phyloP scores from a whole-genome alignment of 2,113 vertebrate species.

The Lontra canadensis region DNA sequence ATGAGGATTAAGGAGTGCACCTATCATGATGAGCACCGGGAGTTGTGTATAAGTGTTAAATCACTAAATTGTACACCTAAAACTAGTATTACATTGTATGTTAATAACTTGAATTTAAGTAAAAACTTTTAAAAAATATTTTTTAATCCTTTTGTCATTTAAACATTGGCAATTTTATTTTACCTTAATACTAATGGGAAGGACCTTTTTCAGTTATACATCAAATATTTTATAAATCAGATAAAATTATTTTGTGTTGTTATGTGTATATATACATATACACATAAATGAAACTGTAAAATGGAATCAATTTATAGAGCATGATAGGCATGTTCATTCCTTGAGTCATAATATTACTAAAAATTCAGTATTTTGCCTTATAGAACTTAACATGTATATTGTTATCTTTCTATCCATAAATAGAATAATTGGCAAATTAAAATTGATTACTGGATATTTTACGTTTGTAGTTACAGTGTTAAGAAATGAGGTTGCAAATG shows the following conservation, averaged over 20 bases:
- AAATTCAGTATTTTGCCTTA: background rate
- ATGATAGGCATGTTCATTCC: constrained; percentile 1
- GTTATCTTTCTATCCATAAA: background rate
- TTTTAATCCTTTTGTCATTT: background rate
- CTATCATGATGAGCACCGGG: background rate
- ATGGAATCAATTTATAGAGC: background rate
- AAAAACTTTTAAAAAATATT: background rate
- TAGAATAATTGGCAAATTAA: constrained; percentile 38
- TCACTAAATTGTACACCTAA: background rate
- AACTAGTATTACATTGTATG: background rate
- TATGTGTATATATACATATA: background rate
- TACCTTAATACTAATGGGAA: background rate
- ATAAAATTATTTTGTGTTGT: constrained; percentile 12
- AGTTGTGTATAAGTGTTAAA: background rate
- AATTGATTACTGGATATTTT: background rate
- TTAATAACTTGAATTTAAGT: background rate
- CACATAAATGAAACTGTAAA: background rate
- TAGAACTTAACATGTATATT: background rate
- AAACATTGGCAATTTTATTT: constrained; percentile 32
- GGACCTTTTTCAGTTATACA: background rate
- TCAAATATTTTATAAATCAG: background rate
- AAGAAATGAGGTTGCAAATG: constrained; percentile 13
- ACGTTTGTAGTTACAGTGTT: background rate
- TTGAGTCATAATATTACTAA: constrained; percentile 6
- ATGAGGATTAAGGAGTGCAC: background rate